Base-by-base conservation (phyloP, 2,113 vertebrate species). In the Cepphus grylle region DNA sequence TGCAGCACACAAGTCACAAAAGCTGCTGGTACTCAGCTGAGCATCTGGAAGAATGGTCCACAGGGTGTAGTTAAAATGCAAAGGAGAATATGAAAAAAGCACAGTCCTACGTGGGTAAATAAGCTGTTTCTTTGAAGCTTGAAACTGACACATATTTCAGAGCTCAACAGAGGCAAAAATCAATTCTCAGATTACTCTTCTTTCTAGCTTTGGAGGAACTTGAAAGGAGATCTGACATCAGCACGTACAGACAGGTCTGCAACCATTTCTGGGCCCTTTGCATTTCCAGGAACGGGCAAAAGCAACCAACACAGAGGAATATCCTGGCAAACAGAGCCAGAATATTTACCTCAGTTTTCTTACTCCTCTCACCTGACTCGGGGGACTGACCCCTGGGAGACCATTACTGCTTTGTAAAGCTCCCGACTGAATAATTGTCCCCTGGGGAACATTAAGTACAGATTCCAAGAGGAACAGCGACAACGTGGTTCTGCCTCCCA, bases 111-210 rank as follows among this genome's bases (percentile, higher is more conserved):
- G 50, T 70, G 47, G 27, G 15, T 88, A 69, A 92, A 86, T 78
- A 94, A 92, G 23, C 19, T 81, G 29, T 67, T 92, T 90, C 76
- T 90, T 79, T 90, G 95, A 88, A 88, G 43, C 45, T 83, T 11
- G 9, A 78, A 78, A 81, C 23, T 86, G 59, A 92, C 72, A 87
- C 34, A 43, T 72, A 88, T 79, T 96, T 93, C 82, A 83, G 71
- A 88, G 38, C 62, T 93, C 71, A 94, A 80, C 42, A 83, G 63
- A 90, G 94, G 71, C 11, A 77, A 91, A 95, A 96, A 86, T 96
- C 38, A 2, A 71, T 96, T 95, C 50, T 83, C 82, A 86, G 29
- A 52, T 74, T 84, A 79, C 70, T 90, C 42, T 78, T 83, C 56
- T 88, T 93, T 90, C 88, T 86, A 78, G 47, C 26, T 88, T 83